Percentiles rank a stretch among this genome's conserved stretches.
Evolutionary conservation across 2,888 invertebrate genomes (phyloP).

Genomic region (Abrostola triplasia): DNA sequence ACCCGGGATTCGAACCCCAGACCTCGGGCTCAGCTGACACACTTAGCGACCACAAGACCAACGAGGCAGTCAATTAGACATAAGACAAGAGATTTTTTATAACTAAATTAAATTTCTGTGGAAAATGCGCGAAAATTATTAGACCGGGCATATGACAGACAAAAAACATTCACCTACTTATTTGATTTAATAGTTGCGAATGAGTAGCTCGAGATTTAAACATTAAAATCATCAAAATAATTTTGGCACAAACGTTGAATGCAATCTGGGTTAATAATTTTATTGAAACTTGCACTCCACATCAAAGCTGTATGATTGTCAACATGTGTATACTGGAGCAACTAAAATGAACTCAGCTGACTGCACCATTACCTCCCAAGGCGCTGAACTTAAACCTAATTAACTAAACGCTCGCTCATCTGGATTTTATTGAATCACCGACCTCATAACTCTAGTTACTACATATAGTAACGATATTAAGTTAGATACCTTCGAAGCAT

Average conservation of each 20-base stretch:
- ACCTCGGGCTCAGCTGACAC: too few relatives aligned
- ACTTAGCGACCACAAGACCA: too few relatives aligned
- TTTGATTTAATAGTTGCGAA: too few relatives aligned
- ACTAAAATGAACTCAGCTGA: constrained; percentile 20
- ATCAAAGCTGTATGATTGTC: constrained; percentile 24
- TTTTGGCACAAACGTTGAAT: constrained; percentile 12
- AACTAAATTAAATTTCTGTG: too few relatives aligned
- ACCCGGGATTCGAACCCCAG: too few relatives aligned
- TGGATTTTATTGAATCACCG: constrained; percentile 21
- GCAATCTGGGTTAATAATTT: constrained; percentile 31
- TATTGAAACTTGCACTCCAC: constrained; percentile 25
- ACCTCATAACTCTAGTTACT: constrained; percentile 16
- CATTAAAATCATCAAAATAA: background rate
- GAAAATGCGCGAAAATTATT: too few relatives aligned
- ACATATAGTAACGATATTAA: constrained; percentile 29
- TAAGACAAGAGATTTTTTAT: too few relatives aligned
- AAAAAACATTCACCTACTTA: too few relatives aligned
- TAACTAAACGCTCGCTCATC: constrained; percentile 42
- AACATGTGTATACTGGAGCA: constrained; percentile 20
- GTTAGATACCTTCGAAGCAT: constrained; percentile 16
- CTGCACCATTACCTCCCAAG: constrained; percentile 25
- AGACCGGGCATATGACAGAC: too few relatives aligned
- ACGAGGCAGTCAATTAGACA: too few relatives aligned
- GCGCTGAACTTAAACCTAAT: constrained; percentile 40
- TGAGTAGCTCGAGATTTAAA: too few relatives aligned